Conservation (phyloP, 2,113 vertebrate species). For the Ochotona princeps region DNA sequence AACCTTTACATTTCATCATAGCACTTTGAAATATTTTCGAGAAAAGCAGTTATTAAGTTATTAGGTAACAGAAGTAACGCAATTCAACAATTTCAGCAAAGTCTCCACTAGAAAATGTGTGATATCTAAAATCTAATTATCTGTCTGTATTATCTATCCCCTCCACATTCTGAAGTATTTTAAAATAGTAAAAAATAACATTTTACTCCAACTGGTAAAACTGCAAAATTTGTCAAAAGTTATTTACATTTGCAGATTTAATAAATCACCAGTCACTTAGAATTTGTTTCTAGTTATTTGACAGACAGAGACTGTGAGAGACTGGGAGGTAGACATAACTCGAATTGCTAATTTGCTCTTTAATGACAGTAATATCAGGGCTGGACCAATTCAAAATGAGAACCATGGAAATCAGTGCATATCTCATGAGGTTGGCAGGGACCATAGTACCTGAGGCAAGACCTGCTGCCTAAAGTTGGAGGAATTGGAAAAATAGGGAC, state of each 20-base stretch:
- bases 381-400: too few species aligned
- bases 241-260: not conserved
- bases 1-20: not conserved
- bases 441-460: too few species aligned
- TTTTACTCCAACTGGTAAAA: not conserved
- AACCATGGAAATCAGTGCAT: too few species aligned
- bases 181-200: not conserved
- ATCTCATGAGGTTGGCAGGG: too few species aligned
- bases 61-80: conserved; percentile 1
- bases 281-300: too few species aligned
- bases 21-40: conserved; percentile 7
- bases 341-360: too few species aligned
- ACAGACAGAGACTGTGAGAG: too few species aligned
- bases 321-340: too few species aligned
- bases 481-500: too few species aligned
- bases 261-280: not conserved
- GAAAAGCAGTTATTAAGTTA: not conserved
- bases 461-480: too few species aligned
- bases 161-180: not conserved
- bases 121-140: not conserved
- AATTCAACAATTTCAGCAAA: not conserved
- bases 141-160: too few species aligned
- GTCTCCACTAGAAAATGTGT: not conserved
- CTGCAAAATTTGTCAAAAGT: not conserved
- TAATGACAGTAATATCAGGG: too few species aligned